Evolutionary conservation across 2,888 invertebrate species (phyloP), one percentile per base, ranked within the genome.

Genomic region (Leptopilina drosophilae): DNA sequence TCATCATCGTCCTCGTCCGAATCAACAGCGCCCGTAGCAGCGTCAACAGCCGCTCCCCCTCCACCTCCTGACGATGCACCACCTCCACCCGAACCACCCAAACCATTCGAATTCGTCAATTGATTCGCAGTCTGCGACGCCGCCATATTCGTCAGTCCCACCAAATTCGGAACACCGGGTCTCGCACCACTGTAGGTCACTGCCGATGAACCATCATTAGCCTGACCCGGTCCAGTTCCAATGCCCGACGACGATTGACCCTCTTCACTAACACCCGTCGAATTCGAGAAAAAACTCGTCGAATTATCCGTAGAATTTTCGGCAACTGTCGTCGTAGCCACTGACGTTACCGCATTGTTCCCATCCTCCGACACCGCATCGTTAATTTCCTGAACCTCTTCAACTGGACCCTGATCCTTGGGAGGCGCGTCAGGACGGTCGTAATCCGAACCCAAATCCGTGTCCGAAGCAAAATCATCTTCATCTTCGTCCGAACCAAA

Each of bases 1-100:
- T 94, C 93, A n/a, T 93, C 92, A 64, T 93, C 92, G 40, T 88
- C 85, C 49, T 81, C 84, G 33, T 82, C 82, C 4, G 79, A 49
- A 49, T 49, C 49, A 49, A 12, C 15, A 7, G 64, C 76, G 7
- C 56, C 76, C 2, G 46, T 9, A 26, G n/a, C n/a, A 8, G 80
- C 6, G 1, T 42, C 42, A 42, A 42, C 15, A 7, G 64, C 77
- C 6, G 64, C 76, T 9, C 46, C 77, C 8, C 80, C 80, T 56
- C 75, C 77, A 12, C 69, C 77, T 33, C 77, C 73, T 11, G 78
- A 11, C 42, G 8, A 42, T 33, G 33, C 15, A 7, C 59, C 77
- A 9, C 56, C 76, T 9, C 46, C 77, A 8, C 80, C 80, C 33
- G 33, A 33, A 62, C 75, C 77, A 67, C 40, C 66, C 56, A 77